Conservation (phyloP, 2,888 invertebrate genomes). For the Macaria notata region DNA sequence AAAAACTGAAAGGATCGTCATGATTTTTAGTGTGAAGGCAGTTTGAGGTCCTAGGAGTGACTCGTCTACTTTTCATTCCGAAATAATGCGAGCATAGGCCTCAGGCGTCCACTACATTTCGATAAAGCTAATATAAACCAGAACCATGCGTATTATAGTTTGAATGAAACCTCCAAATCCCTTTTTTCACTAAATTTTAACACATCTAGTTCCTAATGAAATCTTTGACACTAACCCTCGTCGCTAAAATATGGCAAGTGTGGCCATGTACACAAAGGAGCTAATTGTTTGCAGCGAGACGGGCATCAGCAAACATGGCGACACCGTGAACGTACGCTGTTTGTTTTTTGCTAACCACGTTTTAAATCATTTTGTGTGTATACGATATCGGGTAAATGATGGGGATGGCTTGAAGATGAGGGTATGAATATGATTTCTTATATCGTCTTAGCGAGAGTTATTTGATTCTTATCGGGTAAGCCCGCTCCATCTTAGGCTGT, state of each 20-base stretch:
- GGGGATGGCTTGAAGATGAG: not conserved
- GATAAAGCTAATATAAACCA: no score
- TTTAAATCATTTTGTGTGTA: constrained; percentile 29
- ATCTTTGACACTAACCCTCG: constrained; percentile 41
- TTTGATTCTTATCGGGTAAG: no score
- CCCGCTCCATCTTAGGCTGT: no score
- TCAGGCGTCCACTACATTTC: no score
- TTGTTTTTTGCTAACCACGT: constrained; percentile 50
- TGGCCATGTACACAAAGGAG: constrained; percentile 60
- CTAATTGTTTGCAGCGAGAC: constrained; percentile 63
- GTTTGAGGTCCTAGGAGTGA: no score
- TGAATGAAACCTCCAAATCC: no score
- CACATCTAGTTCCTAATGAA: constrained; percentile 31
- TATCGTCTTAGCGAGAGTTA: no score
- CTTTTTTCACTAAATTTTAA: not conserved
- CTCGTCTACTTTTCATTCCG: no score
- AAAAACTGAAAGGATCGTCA: no score
- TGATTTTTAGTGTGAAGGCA: no score
- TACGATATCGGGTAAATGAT: constrained; percentile 16
- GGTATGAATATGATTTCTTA: not conserved
- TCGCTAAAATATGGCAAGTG: constrained; percentile 52
- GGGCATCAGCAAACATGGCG: constrained; percentile 56
- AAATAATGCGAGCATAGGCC: no score
- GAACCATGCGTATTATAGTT: no score
- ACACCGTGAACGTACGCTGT: constrained; percentile 43